phyloP scores from a whole-genome alignment of 30 jellyfish, hydroid and myxozoan species.

The Turritopsis rubra region DNA sequence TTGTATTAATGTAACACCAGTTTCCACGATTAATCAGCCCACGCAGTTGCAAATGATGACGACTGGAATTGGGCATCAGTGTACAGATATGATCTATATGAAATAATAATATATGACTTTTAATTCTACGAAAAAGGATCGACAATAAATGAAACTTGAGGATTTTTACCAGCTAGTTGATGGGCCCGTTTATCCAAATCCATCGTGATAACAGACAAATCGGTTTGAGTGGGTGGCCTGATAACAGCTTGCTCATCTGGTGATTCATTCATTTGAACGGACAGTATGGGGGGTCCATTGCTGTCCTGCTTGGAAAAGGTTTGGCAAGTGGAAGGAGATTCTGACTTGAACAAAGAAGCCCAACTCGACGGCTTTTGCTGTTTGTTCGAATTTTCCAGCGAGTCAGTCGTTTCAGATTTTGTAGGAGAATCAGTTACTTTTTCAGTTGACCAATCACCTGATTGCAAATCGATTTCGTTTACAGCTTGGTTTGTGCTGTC shows the following conservation, averaged over 20 bases:
- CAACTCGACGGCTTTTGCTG: constrained; percentile 27
- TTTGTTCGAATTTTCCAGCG: neutral
- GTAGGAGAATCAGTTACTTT: neutral
- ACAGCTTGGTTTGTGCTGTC: neutral
- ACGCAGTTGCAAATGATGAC: constrained; percentile 64
- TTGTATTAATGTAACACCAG: constrained; percentile 97
- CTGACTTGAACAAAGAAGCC: constrained; percentile 31
- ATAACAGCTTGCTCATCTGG: neutral
- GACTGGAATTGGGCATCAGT: constrained; percentile 3
- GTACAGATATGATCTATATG: constrained; percentile 4
- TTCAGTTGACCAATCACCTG: neutral
- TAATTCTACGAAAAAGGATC: neutral
- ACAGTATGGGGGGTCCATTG: constrained; percentile 1
- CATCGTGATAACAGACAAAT: constrained; percentile 21
- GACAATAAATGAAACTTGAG: neutral
- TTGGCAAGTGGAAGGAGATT: neutral
- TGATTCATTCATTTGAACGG: constrained; percentile 28
- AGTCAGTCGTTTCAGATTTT: neutral
- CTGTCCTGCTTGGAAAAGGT: neutral
- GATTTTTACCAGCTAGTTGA: constrained; percentile 32
- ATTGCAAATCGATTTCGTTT: neutral
- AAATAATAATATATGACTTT: neutral
- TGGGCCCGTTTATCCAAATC: constrained; percentile 31
- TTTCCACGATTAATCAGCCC: constrained; percentile 89
- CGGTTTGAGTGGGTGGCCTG: neutral